These are phyloP conservation scores for Aphaenogaster floridana DNA, from an alignment of 1,140 invertebrate genomes.

Conservation along the genomic window DNA sequence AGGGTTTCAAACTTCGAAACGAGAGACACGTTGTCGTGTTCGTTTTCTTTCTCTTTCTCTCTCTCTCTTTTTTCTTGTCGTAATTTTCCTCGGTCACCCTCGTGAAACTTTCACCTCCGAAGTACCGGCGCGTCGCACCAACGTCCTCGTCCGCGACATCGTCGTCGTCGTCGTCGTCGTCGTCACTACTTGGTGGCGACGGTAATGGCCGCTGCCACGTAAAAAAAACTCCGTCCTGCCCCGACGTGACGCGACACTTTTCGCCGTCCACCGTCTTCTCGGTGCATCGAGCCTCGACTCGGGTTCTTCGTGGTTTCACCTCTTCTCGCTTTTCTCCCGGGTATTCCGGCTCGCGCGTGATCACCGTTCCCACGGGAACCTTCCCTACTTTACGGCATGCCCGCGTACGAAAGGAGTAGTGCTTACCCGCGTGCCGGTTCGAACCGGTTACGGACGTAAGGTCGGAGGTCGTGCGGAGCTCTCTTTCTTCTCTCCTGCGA, in stretches of 20 bases:
- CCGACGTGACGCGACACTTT: conserved; percentile 36
- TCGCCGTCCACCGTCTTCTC: not conserved
- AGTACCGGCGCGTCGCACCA: conserved; percentile 29
- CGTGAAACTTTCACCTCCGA: conserved; percentile 67
- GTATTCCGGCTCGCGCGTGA: conserved; percentile 50
- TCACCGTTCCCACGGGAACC: conserved; percentile 71
- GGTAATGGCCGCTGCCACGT: conserved; percentile 35
- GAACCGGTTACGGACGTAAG: conserved; percentile 73
- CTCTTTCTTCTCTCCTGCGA: conserved; percentile 40
- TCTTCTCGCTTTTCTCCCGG: conserved; percentile 29
- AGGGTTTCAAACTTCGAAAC: conserved; percentile 69
- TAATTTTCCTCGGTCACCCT: conserved; percentile 66
- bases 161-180: not conserved
- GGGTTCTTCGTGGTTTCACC: conserved; percentile 33
- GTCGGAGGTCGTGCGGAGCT: conserved; percentile 70
- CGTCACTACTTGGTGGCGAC: not conserved
- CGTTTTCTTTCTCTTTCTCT: conserved; percentile 12
- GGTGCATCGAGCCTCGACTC: conserved; percentile 13
- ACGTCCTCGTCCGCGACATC: conserved; percentile 30
- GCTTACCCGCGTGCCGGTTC: conserved; percentile 60
- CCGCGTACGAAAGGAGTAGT: conserved; percentile 51
- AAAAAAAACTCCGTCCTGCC: conserved; percentile 34
- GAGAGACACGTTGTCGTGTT: conserved; percentile 61
- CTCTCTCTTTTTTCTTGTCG: not conserved
- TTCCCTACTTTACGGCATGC: conserved; percentile 9